Evolutionary conservation across 2,113 vertebrate species (phyloP), one percentile per base, ranked within the genome.

Genomic region (Platichthys stellatus): DNA sequence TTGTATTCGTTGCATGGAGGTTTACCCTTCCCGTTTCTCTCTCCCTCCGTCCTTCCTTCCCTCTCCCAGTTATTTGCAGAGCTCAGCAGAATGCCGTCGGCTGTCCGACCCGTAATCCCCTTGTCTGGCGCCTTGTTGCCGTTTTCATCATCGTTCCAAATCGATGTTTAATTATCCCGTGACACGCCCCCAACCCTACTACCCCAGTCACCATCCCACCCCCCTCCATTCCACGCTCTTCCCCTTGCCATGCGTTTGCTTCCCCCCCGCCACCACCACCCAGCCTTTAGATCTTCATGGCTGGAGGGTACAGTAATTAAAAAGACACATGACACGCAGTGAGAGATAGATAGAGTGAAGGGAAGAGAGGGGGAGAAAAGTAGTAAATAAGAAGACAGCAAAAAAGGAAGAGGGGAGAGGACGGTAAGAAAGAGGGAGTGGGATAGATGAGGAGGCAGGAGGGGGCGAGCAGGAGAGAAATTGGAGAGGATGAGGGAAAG

Each of bases 81-180:
- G 78, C 75, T 90, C 83, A 88, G 84, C 89, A 79, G 59, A 92
- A 85, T 1, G 65, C 69, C 13, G 21, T 28, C 24, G 63, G 74
- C 80, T 61, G 45, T 69, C 74, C 43, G 18, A 88, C 88, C 76
- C 79, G 74, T 82, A 86, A 82, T 83, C 78, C 73, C 61, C 75
- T 81, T 87, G 70, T 87, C 84, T 83, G 74, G 83, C 64, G 7
- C 69, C 85, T 81, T 86, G 72, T 81, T 81, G 82, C 76, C 51
- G 18, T 87, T 90, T 92, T 87, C 90, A 89, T 87, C 87, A 84
- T 89, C 68, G 35, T 65, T 86, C 76, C 80, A 92, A 91, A 93
- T 93, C 89, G 64, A 91, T 92, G 90, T 90, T 91, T 93, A 90
- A 93, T 93, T 92, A 93, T 88, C 73, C 80, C 24, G 35, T 10